Evolutionary conservation across 2,888 invertebrate species (phyloP).

Genomic region (Xiphydria camelus): DNA sequence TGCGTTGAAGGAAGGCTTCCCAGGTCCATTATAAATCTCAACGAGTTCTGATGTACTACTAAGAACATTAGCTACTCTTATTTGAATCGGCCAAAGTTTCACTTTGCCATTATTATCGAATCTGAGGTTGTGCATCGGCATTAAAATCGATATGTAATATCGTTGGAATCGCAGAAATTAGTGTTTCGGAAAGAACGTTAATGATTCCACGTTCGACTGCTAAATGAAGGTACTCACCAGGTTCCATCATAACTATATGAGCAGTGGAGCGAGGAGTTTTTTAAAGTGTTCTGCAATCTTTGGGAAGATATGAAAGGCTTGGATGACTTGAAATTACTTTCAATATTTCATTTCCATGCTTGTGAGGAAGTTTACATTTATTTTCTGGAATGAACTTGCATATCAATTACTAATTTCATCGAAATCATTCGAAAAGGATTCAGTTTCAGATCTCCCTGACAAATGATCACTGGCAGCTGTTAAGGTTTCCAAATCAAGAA

Average conservation of each 20-base stretch:
- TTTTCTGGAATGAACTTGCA: too few species aligned
- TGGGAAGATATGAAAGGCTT: neutral
- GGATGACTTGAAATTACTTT: conserved; percentile 1
- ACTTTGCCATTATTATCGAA: neutral
- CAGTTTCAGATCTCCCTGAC: too few species aligned
- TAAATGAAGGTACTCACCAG: conserved; percentile 5
- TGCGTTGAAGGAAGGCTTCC: conserved; percentile 16
- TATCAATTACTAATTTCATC: too few species aligned
- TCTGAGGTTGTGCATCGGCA: conserved; percentile 2
- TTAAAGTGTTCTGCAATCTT: conserved; percentile 4
- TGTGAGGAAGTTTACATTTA: too few species aligned
- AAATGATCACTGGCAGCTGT: too few species aligned
- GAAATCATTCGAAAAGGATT: too few species aligned
- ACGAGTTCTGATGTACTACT: conserved; percentile 6
- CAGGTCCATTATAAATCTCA: conserved; percentile 18
- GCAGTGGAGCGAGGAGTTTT: neutral
- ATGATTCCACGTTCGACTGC: conserved; percentile 5
- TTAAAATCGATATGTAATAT: conserved; percentile 6
- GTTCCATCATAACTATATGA: conserved; percentile 1
- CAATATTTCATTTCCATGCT: conserved; percentile 3
- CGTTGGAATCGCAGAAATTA: conserved; percentile 1
- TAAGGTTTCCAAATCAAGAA: too few species aligned
- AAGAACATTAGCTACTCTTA: conserved; percentile 7
- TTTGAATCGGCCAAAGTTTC: conserved; percentile 24
- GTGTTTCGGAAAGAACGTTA: conserved; percentile 1